Evolutionary conservation across 2,113 vertebrate genomes (phyloP).

Genomic region (Recurvirostra avosetta): DNA sequence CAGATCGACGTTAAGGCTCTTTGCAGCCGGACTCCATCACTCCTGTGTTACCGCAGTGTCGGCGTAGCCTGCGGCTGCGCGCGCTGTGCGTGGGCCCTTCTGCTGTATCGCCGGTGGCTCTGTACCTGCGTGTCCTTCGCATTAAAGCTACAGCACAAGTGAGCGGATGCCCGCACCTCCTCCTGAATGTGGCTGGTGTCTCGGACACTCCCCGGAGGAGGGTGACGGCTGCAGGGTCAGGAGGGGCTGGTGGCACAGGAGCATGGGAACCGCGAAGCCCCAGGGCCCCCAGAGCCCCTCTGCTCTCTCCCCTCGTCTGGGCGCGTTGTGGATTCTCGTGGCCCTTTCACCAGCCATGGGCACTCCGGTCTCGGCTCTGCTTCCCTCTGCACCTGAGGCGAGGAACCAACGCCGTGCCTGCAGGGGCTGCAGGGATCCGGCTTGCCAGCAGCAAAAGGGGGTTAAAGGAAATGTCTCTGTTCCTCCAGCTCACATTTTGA

Average conservation of each 20-base stretch:
- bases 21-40: not conserved
- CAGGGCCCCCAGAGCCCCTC: not conserved
- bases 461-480: not conserved
- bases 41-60: rapidly evolving
- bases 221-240: not conserved
- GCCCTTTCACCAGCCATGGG: not conserved
- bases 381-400: not conserved
- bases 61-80: not conserved
- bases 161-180: not conserved
- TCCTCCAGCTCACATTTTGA: not conserved
- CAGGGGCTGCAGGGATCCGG: not conserved
- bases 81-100: rapidly evolving
- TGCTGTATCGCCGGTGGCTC: no score
- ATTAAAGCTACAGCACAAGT: not conserved
- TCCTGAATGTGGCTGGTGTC: not conserved
- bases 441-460: not conserved
- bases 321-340: not conserved
- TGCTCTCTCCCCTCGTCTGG: not conserved
- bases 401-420: no score
- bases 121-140: not conserved
- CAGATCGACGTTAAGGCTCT: rapidly evolving
- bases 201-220: not conserved
- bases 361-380: not conserved
- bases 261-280: not conserved
- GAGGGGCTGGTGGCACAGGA: not conserved